Evolutionary conservation across 1,140 invertebrate species (phyloP).

Genomic region (Calephelis virginiensis): DNA sequence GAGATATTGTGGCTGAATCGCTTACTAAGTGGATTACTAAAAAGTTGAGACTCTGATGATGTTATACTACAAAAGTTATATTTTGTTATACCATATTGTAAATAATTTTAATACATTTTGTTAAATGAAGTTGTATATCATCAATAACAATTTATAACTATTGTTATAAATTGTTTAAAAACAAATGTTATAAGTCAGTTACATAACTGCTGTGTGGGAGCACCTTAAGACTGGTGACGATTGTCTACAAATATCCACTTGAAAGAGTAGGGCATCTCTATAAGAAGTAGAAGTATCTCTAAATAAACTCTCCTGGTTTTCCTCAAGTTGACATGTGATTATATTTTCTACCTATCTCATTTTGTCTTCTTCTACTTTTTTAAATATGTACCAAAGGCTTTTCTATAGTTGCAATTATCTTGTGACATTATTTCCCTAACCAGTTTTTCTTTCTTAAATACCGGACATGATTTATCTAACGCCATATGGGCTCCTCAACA

Average conservation of each 20-base stretch:
- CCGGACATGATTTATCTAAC: constrained; percentile 4
- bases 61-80: too few species aligned
- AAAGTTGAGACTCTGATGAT: too few species aligned
- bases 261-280: not conserved
- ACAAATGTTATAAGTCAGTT: too few species aligned
- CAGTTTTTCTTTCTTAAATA: constrained; percentile 8
- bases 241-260: not conserved
- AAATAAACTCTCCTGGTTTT: not conserved
- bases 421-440: constrained; percentile 16
- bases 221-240: not conserved
- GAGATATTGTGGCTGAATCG: too few species aligned
- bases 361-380: not conserved
- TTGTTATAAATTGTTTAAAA: too few species aligned
- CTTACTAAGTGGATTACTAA: too few species aligned
- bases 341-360: too few species aligned
- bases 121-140: too few species aligned
- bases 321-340: not conserved
- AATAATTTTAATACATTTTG: too few species aligned
- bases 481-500: constrained; percentile 10
- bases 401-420: constrained; percentile 15
- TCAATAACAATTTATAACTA: too few species aligned
- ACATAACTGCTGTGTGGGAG: too few species aligned
- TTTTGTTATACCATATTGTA: too few species aligned
- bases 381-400: constrained; percentile 1
- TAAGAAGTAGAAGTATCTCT: not conserved